Evolutionary conservation across 2,797 vertebrate species (phyloP), one percentile per base, ranked within the genome.

Genomic region (Aselliscus stoliczkanus): DNA sequence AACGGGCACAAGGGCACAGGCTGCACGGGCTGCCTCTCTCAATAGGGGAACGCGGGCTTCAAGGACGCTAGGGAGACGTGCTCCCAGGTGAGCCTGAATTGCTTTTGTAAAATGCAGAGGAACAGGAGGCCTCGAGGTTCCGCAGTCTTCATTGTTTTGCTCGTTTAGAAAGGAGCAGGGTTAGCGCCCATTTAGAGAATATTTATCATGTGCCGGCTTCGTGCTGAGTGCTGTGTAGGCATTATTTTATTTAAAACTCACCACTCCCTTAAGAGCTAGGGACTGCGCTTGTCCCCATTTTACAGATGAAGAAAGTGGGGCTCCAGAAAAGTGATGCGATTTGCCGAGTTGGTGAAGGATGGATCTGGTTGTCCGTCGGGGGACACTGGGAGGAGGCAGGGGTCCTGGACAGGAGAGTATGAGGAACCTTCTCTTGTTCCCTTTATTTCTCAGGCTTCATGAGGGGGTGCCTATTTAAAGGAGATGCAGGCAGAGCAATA

Each of bases 31-130:
- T 95, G 97, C 94, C 64, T 1, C 31, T 83, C 37, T 44, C 95
- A 34, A 84, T 60, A 82, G 97, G 97, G 94, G 95, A 96, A 88
- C 84, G 80, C 76, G 23, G 88, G 81, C 94, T 97, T 97, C 97
- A 97, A 98, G 98, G 98, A 92, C 97, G 9, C 27, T 0, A 1
- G 25, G n/a, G 93, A 20, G 7, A 3, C 85, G 0, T 5, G 10
- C 73, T 70, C 65, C 17, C 73, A 69, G 82, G 60, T 3, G 0
- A n/a, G 62, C 42, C 94, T 76, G 89, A 96, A 94, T 95, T 81
- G 96, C 96, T 25, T 47, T 88, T 7, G 70, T 31, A 50, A 93
- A 91, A 39, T 52, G 0, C 0, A 18, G 94, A 70, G 34, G 0
- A 25, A 80, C 91, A 92, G 31, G 87, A 27, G 31, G 31, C 23